Evolutionary conservation across 2,113 vertebrate species (phyloP).

Genomic region (Lophius piscatorius): DNA sequence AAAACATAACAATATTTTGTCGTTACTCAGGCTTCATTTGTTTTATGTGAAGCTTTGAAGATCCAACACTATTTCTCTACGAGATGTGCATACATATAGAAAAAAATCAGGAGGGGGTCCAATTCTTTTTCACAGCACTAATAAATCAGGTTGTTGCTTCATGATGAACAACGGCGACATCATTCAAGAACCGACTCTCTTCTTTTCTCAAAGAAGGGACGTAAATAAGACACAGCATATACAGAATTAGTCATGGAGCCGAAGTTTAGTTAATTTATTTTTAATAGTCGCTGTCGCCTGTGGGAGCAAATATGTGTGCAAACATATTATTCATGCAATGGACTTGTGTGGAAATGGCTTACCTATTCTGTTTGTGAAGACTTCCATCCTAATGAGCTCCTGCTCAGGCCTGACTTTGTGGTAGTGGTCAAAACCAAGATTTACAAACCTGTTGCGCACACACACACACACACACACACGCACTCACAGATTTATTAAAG

Average conservation of each 20-base stretch:
- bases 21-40: too few species aligned
- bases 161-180: too few species aligned
- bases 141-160: too few species aligned
- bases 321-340: neutral
- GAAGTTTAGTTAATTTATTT: neutral
- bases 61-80: too few species aligned
- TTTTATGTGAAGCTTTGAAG: too few species aligned
- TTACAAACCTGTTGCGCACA: conserved; percentile 81
- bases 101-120: too few species aligned
- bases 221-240: conserved; percentile 28
- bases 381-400: conserved; percentile 77
- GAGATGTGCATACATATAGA: too few species aligned
- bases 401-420: conserved; percentile 67
- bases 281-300: too few species aligned
- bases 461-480: too few species aligned
- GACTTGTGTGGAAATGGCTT: conserved; percentile 29
- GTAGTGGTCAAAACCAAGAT: conserved; percentile 86
- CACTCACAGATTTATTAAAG: too few species aligned
- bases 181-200: conserved; percentile 69
- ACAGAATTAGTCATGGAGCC: conserved; percentile 9
- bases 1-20: too few species aligned
- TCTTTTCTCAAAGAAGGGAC: conserved; percentile 30
- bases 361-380: conserved; percentile 90
- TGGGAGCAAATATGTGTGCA: neutral
- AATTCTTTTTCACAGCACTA: too few species aligned